Evolutionary conservation across 2,797 vertebrate species (phyloP), one percentile per base, ranked within the genome.

Genomic region (Sciurus carolinensis): DNA sequence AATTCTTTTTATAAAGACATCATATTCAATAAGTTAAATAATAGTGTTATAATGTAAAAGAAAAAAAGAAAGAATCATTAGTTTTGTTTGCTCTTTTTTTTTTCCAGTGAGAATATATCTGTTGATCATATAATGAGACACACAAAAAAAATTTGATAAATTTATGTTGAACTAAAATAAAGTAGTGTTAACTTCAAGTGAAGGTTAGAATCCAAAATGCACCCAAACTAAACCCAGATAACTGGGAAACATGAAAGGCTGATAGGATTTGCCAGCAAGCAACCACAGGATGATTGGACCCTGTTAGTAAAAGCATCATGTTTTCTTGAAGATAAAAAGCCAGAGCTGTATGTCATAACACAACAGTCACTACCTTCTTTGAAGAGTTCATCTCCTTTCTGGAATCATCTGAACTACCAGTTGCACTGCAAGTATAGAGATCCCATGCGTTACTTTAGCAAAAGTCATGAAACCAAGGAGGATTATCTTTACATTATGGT

Each of bases 31-130:
- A 71, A 72, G 2, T 85, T 50, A 86, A 73, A 66, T 36, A 62
- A 3, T 47, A 47, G 44, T 50, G 0, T 59, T 14, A 67, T 2
- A 59, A 72, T 36, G 24, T 67, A 73, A 81, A 73, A 13, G 75
- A 91, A 82, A 1, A 59, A 54, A 64, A 57, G 22, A 94, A 36
- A 71, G 5, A 67, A 5, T 42, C 36, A 75, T 73, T 79, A 33
- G 10, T 90, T 14, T 50, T 44, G 44, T 28, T 77, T 44, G 0
- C 59, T 71, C 3, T 14, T 17, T 42, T 73, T 42, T 73, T 88
- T 84, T 54, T 47, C 18, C 62, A 71, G 15, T 90, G 18, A 94
- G 50, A 95, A 93, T 82, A 71, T 88, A 59, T 66, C 4, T 79
- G 59, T 77, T 57, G 28, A 81, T 69, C 20, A 66, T 22, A 66